These are phyloP conservation scores for Holotrichia oblita DNA, from an alignment of 1,140 invertebrate species.

Conservation along the genomic window DNA sequence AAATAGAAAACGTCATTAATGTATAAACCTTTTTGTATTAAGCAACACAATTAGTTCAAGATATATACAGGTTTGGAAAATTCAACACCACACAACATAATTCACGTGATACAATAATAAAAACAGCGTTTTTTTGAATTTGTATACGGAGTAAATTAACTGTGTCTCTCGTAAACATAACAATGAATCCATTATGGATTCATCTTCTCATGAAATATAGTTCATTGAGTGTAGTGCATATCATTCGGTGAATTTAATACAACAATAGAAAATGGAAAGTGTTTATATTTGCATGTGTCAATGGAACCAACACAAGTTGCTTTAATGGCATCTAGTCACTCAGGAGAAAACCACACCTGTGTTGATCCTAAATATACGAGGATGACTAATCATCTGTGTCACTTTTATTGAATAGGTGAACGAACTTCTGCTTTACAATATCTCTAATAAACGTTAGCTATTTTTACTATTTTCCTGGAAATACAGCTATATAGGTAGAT, in stretches of 20 bases:
- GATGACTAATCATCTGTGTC: too few species aligned
- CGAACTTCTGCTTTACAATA: too few species aligned
- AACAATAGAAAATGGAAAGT: conserved; percentile 37
- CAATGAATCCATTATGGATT: neutral
- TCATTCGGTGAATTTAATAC: neutral
- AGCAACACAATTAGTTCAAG: neutral
- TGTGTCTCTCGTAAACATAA: neutral
- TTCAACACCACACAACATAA: too few species aligned
- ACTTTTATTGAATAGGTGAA: too few species aligned
- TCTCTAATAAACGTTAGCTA: too few species aligned
- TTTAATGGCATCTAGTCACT: neutral
- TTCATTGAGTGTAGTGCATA: neutral
- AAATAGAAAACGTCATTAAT: neutral
- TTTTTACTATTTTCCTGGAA: too few species aligned
- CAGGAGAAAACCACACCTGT: neutral
- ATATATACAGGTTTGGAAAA: neutral
- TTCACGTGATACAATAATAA: too few species aligned
- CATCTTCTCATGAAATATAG: conserved; percentile 6
- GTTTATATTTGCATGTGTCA: conserved; percentile 28
- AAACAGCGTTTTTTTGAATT: too few species aligned
- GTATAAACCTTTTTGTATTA: neutral
- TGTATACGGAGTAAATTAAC: neutral
- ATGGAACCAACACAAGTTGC: neutral
- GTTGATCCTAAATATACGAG: neutral
- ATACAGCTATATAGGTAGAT: too few species aligned